Evolutionary conservation across 2,888 invertebrate genomes (phyloP).

Genomic region (Gandaritis pyraliata): DNA sequence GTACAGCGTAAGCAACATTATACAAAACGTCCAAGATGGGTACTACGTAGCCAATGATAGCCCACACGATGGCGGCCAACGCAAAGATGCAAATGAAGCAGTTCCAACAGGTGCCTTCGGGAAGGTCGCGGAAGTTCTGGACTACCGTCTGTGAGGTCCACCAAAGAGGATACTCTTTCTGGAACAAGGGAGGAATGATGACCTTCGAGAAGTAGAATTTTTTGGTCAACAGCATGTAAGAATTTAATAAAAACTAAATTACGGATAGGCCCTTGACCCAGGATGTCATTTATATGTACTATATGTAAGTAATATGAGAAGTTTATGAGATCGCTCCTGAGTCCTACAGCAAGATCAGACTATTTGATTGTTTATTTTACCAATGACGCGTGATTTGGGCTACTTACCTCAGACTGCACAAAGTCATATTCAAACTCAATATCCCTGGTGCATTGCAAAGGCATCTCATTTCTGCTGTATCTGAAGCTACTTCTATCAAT

Average conservation of each 20-base stretch:
- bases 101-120: conserved; percentile 62
- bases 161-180: conserved; percentile 59
- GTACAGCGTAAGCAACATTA: conserved; percentile 57
- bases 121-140: conserved; percentile 50
- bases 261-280: too few relatives aligned
- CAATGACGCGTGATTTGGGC: too few relatives aligned
- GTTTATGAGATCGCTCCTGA: too few relatives aligned
- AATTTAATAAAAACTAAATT: too few relatives aligned
- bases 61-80: conserved; percentile 50
- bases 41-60: conserved; percentile 37
- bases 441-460: conserved; percentile 9
- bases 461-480: neutral
- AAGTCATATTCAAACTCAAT: conserved; percentile 23
- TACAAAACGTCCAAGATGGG: conserved; percentile 49
- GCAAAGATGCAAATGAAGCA: conserved; percentile 53
- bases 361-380: too few relatives aligned
- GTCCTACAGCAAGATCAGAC: too few relatives aligned
- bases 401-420: conserved; percentile 8
- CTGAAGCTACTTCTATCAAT: conserved; percentile 11
- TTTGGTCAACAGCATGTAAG: too few relatives aligned
- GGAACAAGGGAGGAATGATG: neutral
- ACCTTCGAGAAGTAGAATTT: too few relatives aligned
- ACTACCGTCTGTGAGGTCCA: conserved; percentile 49
- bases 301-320: too few relatives aligned
- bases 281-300: too few relatives aligned